Evolutionary conservation across 2,888 invertebrate genomes (phyloP).

Genomic region (Mystacides longicornis): DNA sequence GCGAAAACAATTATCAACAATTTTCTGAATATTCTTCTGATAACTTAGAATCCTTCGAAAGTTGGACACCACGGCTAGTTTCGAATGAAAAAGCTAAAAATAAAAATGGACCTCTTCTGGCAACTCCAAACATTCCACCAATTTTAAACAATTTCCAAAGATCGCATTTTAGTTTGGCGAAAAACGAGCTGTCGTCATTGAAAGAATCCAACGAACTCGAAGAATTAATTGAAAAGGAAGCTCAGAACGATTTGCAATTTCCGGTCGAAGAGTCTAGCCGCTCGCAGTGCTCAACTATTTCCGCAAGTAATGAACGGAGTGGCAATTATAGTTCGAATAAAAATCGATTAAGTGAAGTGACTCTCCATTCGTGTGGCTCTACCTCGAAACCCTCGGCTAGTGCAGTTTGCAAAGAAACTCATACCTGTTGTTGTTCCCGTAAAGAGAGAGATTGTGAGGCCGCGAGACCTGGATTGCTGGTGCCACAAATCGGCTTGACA

Average conservation of each 20-base stretch:
- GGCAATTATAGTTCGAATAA: no score
- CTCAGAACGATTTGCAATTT: conserved; percentile 2
- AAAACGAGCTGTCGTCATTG: not conserved
- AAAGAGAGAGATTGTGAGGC: not conserved
- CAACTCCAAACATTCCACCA: conserved; percentile 7
- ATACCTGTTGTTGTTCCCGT: no score
- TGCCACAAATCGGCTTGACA: not conserved
- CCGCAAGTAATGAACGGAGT: not conserved
- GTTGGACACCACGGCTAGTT: no score
- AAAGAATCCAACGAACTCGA: not conserved
- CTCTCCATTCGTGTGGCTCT: no score
- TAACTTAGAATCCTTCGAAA: no score
- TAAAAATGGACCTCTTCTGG: conserved; percentile 10
- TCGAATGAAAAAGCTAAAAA: not conserved
- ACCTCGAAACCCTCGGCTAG: no score
- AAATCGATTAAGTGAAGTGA: no score
- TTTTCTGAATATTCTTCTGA: not conserved
- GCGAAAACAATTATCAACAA: not conserved
- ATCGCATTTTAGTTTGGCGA: not conserved
- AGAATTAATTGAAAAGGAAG: conserved; percentile 3
- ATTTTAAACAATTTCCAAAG: not conserved
- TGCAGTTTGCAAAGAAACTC: no score
- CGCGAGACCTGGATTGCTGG: no score
- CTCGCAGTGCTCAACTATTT: not conserved
- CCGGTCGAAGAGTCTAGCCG: not conserved